These are phyloP conservation scores for Corvus cornix DNA, from an alignment of 2,113 vertebrate species.

Conservation along the genomic window DNA sequence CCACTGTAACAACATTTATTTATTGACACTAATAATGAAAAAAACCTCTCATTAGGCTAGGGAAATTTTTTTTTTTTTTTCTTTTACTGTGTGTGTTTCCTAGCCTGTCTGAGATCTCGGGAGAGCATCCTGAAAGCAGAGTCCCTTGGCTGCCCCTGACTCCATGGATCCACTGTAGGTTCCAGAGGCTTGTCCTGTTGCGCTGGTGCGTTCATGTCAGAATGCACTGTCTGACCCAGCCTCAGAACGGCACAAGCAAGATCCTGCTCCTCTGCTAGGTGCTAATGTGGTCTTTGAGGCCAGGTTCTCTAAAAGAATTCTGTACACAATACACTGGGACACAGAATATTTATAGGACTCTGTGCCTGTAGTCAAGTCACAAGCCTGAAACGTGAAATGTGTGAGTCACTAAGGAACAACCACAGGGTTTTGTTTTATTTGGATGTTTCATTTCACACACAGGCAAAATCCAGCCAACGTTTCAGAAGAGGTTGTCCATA, in stretches of 20 bases:
- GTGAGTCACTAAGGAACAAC: not conserved
- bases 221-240: not conserved
- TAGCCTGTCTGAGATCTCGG: not conserved
- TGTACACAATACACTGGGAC: rapidly evolving
- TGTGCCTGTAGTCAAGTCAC: not conserved
- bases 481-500: conserved; percentile 52
- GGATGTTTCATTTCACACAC: not conserved
- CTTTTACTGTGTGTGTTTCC: not conserved
- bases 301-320: not conserved
- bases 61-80: not conserved
- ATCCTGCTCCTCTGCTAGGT: not conserved
- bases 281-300: not conserved
- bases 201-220: not conserved
- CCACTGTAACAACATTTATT: not conserved
- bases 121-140: not conserved
- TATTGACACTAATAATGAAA: not conserved
- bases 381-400: not conserved
- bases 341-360: not conserved
- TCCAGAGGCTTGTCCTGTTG: not conserved
- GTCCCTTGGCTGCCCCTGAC: not conserved
- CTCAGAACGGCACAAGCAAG: rapidly evolving
- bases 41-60: not conserved
- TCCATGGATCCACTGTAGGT: not conserved
- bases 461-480: not conserved
- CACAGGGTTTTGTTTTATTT: not conserved